A percentile compares a stretch with the other conserved stretches of the same genome.
Conservation (phyloP, 2,113 vertebrate species). For the Toxostoma redivivum region DNA sequence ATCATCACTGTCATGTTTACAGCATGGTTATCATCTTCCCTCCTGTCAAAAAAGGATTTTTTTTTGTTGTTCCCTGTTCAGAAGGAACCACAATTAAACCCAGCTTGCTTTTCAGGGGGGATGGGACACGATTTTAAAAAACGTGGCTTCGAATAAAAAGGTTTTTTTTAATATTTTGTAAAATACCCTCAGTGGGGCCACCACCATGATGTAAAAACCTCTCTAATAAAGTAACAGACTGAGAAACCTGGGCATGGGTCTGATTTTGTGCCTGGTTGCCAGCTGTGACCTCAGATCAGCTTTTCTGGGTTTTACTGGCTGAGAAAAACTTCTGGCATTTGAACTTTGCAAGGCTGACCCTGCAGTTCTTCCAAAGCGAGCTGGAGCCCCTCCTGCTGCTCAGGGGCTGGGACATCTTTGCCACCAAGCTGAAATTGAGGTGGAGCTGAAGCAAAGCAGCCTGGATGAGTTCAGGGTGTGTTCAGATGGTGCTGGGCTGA, state of each 20-base stretch:
- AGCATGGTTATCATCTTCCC: neutral
- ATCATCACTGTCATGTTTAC: neutral
- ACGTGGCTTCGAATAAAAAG: conserved; percentile 4
- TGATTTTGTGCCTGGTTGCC: neutral
- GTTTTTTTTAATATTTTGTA: neutral
- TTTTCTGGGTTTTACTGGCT: neutral
- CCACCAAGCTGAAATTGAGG: fast-evolving
- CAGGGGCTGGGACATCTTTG: fast-evolving
- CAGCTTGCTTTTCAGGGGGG: conserved; percentile 6
- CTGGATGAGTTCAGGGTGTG: fast-evolving
- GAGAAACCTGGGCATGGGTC: neutral
- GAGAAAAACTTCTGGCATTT: neutral
- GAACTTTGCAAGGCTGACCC: neutral
- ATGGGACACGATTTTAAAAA: conserved; percentile 16
- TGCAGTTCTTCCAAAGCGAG: neutral
- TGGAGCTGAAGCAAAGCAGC: neutral
- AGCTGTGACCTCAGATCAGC: neutral
- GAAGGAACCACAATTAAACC: neutral
- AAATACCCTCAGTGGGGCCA: conserved; percentile 5
- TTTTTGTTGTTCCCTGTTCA: neutral
- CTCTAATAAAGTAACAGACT: conserved; percentile 74
- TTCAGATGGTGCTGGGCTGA: neutral
- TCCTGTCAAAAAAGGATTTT: neutral
- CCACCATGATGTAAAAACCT: conserved; percentile 54
- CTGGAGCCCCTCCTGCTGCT: neutral